Percentiles rank a stretch among this genome's conserved stretches.
Conservation (phyloP, 2,113 vertebrate genomes). For the Oceanites oceanicus region DNA sequence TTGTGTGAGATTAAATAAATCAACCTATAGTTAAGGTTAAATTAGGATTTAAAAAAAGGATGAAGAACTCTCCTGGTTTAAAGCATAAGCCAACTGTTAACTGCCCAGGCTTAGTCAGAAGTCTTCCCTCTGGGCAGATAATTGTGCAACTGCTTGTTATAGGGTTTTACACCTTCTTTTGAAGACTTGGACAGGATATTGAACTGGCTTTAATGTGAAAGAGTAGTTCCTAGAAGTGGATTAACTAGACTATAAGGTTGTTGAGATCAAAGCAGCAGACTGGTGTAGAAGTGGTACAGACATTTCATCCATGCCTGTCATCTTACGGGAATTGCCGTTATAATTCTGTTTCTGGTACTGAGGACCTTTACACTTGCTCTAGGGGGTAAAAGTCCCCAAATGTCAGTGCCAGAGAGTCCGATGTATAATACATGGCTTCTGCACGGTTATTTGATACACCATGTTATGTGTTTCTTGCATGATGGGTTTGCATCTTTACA, state of each 20-base stretch:
- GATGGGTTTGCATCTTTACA: background rate
- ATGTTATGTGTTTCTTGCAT: background rate
- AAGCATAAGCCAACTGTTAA: conserved; percentile 46
- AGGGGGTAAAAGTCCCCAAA: background rate
- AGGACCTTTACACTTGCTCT: background rate
- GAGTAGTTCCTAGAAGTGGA: conserved; percentile 10
- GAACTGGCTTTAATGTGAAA: conserved; percentile 41
- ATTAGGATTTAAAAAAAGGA: conserved; percentile 38
- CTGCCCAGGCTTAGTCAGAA: conserved; percentile 36
- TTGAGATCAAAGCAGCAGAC: background rate
- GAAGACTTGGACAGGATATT: conserved; percentile 11
- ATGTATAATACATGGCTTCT: background rate
- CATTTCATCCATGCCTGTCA: background rate
- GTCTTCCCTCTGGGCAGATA: conserved; percentile 28
- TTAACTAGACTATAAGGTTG: background rate
- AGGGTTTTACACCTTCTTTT: conserved; percentile 45
- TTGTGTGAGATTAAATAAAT: conserved; percentile 29
- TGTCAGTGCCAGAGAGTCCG: background rate
- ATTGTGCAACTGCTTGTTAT: conserved; percentile 11
- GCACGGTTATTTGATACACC: background rate
- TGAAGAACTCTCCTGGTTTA: conserved; percentile 14
- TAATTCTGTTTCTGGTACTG: background rate
- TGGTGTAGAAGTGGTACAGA: background rate
- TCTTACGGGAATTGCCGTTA: background rate
- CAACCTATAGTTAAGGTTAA: conserved; percentile 45